Conservation (phyloP, 2,888 invertebrate species). For the Andrena bucephala region DNA sequence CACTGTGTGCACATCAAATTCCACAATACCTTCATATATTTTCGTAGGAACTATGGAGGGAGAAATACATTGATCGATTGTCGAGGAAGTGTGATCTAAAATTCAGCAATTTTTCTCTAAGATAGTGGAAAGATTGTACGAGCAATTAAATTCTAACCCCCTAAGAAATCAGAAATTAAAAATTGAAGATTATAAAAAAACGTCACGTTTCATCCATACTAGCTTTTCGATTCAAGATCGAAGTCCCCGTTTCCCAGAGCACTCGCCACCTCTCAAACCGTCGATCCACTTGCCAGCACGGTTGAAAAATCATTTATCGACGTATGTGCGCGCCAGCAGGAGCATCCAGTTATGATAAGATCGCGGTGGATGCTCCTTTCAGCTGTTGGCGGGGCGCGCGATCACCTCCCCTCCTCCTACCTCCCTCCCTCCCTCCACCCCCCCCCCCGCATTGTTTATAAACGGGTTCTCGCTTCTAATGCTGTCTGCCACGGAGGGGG, state of each 20-base stretch:
- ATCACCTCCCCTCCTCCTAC: not conserved
- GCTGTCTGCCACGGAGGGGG: conserved; percentile 19
- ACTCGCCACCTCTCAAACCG: not conserved
- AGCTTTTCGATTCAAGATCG: not conserved
- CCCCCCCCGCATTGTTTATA: conserved; percentile 52
- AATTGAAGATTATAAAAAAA: no score
- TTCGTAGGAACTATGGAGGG: no score
- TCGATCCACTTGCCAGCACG: not conserved
- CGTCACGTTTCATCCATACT: no score
- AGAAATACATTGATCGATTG: no score
- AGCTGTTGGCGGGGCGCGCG: conserved; percentile 3
- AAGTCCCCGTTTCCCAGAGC: not conserved
- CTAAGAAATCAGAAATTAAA: no score
- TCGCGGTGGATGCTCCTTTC: conserved; percentile 20
- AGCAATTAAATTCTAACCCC: no score
- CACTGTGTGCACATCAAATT: conserved; percentile 2
- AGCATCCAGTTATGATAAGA: conserved; percentile 48
- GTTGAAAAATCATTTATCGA: conserved; percentile 41
- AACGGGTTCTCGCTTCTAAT: conserved; percentile 52
- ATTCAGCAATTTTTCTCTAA: no score
- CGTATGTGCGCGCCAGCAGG: conserved; percentile 27
- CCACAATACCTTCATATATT: not conserved
- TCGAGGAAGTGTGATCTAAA: no score
- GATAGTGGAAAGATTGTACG: no score
- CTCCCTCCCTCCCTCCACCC: no score